Evolutionary conservation across 1,140 invertebrate genomes (phyloP).

Genomic region (Drosophila nannoptera): DNA sequence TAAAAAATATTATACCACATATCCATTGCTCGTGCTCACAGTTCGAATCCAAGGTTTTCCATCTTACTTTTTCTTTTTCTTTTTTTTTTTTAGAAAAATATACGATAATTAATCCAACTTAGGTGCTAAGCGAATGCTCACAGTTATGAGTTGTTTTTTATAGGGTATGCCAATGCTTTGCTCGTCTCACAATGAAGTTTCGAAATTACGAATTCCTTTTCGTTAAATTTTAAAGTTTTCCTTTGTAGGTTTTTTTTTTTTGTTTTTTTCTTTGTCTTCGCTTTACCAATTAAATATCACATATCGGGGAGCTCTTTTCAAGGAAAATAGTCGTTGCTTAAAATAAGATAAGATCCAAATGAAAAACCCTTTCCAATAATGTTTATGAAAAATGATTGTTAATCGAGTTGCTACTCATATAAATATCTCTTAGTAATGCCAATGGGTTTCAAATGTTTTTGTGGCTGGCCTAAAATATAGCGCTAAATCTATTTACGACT

Average conservation of each 20-base stretch:
- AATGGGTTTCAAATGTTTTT: slow-evolving; percentile 60
- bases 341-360: slow-evolving; percentile 53
- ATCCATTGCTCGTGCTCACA: slow-evolving; percentile 71
- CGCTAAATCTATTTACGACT: too few relatives aligned
- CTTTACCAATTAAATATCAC: slow-evolving; percentile 77
- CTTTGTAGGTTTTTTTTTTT: slow-evolving; percentile 15
- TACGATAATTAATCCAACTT: slow-evolving; percentile 50
- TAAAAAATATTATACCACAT: slow-evolving; percentile 68
- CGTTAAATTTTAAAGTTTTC: too few relatives aligned
- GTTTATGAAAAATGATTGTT: slow-evolving; percentile 60
- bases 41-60: slow-evolving; percentile 49
- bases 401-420: slow-evolving; percentile 24
- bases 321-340: slow-evolving; percentile 53
- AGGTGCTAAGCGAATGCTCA: slow-evolving; percentile 72
- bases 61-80: not conserved
- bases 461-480: slow-evolving; percentile 59
- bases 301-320: slow-evolving; percentile 78
- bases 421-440: slow-evolving; percentile 30
- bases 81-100: slow-evolving; percentile 54
- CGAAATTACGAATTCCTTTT: too few relatives aligned
- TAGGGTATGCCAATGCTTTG: slow-evolving; percentile 46
- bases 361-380: slow-evolving; percentile 28
- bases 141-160: slow-evolving; percentile 52
- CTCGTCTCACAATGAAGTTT: slow-evolving; percentile 14
- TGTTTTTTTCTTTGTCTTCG: slow-evolving; percentile 35